A percentile compares a stretch with the other conserved stretches of the same genome.
Conservation (phyloP, 1,140 invertebrate genomes). For the Microplitis demolitor region DNA sequence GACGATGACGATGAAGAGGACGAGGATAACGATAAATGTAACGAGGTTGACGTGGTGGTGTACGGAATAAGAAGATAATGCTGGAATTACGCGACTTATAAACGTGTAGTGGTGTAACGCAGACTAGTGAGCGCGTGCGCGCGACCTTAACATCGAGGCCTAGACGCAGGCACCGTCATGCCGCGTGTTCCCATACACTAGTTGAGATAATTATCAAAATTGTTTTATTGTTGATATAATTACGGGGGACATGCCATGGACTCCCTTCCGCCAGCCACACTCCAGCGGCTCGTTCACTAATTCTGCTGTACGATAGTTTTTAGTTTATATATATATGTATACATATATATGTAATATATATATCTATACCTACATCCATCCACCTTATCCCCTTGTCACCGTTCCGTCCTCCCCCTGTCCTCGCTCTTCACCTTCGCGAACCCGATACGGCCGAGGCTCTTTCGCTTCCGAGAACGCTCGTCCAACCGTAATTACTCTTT, state of each 20-base stretch:
- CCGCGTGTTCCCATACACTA: constrained; percentile 60
- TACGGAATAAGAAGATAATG: too few species aligned
- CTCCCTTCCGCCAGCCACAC: constrained; percentile 31
- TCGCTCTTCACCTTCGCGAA: constrained; percentile 2
- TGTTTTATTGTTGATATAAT: constrained; percentile 63
- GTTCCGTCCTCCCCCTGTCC: background rate
- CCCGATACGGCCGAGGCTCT: constrained; percentile 10
- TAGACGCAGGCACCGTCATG: constrained; percentile 22
- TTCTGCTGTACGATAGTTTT: background rate
- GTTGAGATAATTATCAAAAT: constrained; percentile 63
- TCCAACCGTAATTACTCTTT: constrained; percentile 16
- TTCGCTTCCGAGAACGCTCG: constrained; percentile 15
- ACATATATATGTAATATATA: background rate
- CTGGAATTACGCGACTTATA: too few species aligned
- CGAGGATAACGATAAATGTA: background rate
- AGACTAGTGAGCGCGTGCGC: background rate
- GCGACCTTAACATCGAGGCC: constrained; percentile 5
- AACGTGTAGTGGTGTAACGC: background rate
- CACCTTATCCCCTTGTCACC: background rate
- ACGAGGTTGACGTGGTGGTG: too few species aligned
- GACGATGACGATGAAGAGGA: constrained; percentile 11
- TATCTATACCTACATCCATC: background rate
- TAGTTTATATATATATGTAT: background rate
- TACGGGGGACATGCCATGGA: constrained; percentile 53
- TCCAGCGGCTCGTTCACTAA: constrained; percentile 1